Conservation (phyloP, 2,888 invertebrate genomes). For the Perithous albicinctus region DNA sequence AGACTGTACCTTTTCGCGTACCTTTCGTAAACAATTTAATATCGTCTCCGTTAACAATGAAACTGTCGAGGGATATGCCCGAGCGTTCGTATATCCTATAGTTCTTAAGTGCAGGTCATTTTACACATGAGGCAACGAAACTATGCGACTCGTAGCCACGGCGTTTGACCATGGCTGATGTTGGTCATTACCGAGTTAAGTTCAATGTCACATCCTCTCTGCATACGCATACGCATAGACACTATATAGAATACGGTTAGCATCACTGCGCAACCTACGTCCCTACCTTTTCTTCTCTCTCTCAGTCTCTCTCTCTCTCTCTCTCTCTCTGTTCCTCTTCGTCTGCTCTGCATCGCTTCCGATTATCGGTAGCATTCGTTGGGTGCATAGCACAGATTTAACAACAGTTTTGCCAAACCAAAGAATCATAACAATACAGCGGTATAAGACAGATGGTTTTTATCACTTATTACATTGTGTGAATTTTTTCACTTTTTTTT, state of each 20-base stretch:
- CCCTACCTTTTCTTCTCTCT: background rate
- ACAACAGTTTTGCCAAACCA: background rate
- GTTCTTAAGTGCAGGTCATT: background rate
- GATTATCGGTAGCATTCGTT: conserved; percentile 27
- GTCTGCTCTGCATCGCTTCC: conserved; percentile 28
- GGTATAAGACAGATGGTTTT: too few relatives aligned
- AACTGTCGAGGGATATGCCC: background rate
- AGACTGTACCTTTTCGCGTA: background rate
- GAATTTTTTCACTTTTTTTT: too few relatives aligned
- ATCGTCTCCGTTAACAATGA: background rate
- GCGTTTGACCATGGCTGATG: conserved; percentile 69
- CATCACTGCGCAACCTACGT: background rate
- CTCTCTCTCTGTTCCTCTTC: conserved; percentile 3
- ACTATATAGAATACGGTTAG: background rate
- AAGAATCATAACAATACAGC: background rate
- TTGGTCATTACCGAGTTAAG: conserved; percentile 81
- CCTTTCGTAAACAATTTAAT: background rate
- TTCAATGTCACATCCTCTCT: conserved; percentile 81
- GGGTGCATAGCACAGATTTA: background rate
- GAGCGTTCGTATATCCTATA: background rate
- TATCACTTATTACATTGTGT: conserved; percentile 2
- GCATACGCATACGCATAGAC: conserved; percentile 21
- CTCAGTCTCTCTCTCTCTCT: background rate
- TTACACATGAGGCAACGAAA: background rate
- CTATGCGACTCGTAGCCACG: conserved; percentile 37